Evolutionary conservation across 2,888 invertebrate species (phyloP).

Genomic region (Rhamnusium bicolor): DNA sequence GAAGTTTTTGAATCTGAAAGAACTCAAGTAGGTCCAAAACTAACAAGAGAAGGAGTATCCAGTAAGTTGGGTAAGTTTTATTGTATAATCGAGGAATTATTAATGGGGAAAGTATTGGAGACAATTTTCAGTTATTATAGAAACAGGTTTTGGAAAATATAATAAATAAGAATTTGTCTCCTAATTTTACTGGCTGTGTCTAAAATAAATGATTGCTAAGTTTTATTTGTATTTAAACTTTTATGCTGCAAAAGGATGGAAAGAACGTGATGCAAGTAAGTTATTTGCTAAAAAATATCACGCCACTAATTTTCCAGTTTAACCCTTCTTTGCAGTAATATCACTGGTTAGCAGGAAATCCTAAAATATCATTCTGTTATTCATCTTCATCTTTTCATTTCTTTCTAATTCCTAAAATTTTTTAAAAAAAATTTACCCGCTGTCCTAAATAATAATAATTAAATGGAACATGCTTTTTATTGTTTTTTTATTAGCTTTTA

Average conservation of each 20-base stretch:
- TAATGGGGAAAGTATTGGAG: not conserved
- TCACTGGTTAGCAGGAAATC: conserved; percentile 24
- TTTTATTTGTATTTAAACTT: conserved; percentile 14
- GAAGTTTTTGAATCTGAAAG: conserved; percentile 75
- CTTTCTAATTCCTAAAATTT: not conserved
- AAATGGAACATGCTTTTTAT: not conserved
- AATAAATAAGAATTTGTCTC: not conserved
- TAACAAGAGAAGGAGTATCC: conserved; percentile 50
- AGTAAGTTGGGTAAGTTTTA: conserved; percentile 54
- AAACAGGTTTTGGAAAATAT: no score
- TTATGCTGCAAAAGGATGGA: conserved; percentile 75
- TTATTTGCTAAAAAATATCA: conserved; percentile 48
- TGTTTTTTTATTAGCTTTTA: no score
- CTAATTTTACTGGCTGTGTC: not conserved
- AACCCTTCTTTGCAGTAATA: conserved; percentile 37
- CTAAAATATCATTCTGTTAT: conserved; percentile 28
- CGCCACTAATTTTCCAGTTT: conserved; percentile 24
- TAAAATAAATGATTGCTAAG: not conserved
- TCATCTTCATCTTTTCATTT: conserved; percentile 32
- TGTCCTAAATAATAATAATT: no score
- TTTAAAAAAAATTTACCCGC: no score
- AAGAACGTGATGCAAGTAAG: conserved; percentile 87
- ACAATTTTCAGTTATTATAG: not conserved
- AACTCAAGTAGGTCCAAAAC: conserved; percentile 66
- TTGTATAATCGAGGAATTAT: not conserved